phyloP scores from a whole-genome alignment of 2,797 vertebrate species.

The Bradypodion pumilum region DNA sequence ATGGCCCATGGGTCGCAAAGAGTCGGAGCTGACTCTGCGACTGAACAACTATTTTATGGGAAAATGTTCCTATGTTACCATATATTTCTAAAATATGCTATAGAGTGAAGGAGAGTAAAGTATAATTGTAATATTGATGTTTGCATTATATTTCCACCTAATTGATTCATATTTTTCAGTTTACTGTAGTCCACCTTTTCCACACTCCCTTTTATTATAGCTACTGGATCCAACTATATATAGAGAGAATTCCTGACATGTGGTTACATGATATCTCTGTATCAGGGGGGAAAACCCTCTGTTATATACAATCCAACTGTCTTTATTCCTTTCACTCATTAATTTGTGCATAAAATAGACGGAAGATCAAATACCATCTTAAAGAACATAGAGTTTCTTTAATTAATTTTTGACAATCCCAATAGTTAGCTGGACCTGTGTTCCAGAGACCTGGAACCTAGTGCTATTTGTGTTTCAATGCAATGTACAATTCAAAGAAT shows the following conservation, averaged over 20 bases:
- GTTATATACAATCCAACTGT: too few species aligned
- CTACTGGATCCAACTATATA: slow-evolving; percentile 28
- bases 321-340: too few species aligned
- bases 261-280: slow-evolving; percentile 31
- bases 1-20: too few species aligned
- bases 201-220: too few species aligned
- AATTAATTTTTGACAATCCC: too few species aligned
- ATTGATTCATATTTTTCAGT: slow-evolving; percentile 44
- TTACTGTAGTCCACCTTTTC: slow-evolving; percentile 18
- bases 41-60: background rate
- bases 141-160: slow-evolving; percentile 39
- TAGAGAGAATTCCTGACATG: slow-evolving; percentile 27
- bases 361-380: background rate
- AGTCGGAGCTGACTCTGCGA: too few species aligned
- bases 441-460: too few species aligned
- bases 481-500: too few species aligned
- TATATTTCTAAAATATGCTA: background rate
- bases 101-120: background rate
- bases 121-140: slow-evolving; percentile 24
- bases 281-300: too few species aligned
- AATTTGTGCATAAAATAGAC: slow-evolving; percentile 21
- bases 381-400: background rate
- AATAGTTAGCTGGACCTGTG: too few species aligned
- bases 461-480: too few species aligned
- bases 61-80: background rate